Evolutionary conservation across 1,140 invertebrate genomes (phyloP), one percentile per base, ranked within the genome.

Genomic region (Drosophila santomea): DNA sequence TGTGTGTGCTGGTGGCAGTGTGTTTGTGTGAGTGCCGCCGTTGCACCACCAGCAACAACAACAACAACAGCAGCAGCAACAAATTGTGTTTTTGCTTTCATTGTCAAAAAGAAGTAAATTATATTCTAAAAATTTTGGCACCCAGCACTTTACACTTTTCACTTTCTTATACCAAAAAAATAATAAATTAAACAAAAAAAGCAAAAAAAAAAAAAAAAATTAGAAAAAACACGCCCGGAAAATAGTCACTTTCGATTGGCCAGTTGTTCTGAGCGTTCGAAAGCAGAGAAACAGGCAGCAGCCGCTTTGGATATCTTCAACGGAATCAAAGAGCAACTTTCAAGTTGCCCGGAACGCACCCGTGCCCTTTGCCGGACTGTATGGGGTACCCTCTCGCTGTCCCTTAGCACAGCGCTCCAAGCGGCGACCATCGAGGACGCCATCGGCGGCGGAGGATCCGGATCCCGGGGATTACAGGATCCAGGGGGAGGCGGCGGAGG

Each of bases 261-360:
- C 45, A 51, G 79, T 52, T 52, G 43, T 58, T 62, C 52, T 47
- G 51, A 39, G 44, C 32, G 52, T 55, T 78, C 41, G 73, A 35
- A 59, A 36, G 32, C 56, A 38, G 48, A 50, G 10, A 43, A 43
- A 59, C 15, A 59, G 20, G 48, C 41, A 57, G 36, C 66, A 58
- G 71, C 69, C 91, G 84, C 90, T 91, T 91, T 92, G 91, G 91
- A 92, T 91, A 86, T 92, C 73, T 88, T 92, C 55, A 90, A 78
- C 84, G 84, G 76, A 78, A 60, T 92, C 38, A 86, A 81, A 82
- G 91, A 91, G 88, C 91, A 92, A 92, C 91, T 92, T 62, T 91
- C 88, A 88, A 92, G 91, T 92, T 92, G 91, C 91, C 90, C 91
- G 56, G 90, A 91, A 78, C 91, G 91, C 68, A 86, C 90, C 39